phyloP scores from a whole-genome alignment of 2,113 vertebrate genomes.

The Asarcornis scutulata region DNA sequence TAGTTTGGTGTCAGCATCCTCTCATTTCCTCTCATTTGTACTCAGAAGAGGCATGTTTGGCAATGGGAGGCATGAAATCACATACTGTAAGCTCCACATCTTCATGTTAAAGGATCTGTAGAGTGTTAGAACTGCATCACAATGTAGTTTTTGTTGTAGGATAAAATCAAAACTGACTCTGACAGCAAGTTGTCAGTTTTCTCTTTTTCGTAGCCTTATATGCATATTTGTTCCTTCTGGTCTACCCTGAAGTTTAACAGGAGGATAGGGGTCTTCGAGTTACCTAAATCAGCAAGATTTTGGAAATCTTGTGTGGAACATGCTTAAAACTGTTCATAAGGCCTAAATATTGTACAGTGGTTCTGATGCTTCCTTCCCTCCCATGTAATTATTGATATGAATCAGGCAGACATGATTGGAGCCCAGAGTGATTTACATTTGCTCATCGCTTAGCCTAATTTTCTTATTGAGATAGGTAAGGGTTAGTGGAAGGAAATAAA shows the following conservation, averaged over 20 bases:
- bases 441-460: neutral
- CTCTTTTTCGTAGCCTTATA: neutral
- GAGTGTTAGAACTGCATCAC: neutral
- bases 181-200: neutral
- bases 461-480: neutral
- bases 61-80: neutral
- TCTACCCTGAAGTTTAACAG: neutral
- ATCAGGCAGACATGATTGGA: neutral
- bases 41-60: neutral
- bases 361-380: neutral
- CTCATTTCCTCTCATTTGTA: neutral
- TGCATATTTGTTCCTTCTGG: neutral
- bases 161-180: neutral
- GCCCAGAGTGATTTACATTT: neutral
- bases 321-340: neutral
- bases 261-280: neutral
- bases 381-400: neutral
- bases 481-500: neutral
- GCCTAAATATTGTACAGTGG: rapidly evolving
- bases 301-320: neutral
- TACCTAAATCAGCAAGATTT: neutral
- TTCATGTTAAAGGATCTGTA: neutral
- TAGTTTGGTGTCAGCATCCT: neutral
- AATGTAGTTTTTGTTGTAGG: rapidly evolving
- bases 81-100: neutral